Percentiles rank a stretch among this genome's conserved stretches.
Conservation (phyloP, 1,140 invertebrate species). For the Hyles vespertilio region DNA sequence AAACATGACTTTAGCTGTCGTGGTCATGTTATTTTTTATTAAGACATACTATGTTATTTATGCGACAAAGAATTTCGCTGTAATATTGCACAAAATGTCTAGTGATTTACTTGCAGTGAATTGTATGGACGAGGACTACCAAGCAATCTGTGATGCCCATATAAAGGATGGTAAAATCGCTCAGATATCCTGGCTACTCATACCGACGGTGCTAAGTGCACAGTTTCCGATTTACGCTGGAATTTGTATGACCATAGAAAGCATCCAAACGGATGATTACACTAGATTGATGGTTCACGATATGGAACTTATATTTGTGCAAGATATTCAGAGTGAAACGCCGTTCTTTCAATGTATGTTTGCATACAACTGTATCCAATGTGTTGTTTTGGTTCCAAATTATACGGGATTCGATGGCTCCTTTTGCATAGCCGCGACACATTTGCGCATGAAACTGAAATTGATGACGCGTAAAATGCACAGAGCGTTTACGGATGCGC, state of each 20-base stretch:
- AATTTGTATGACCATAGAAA: constrained; percentile 34
- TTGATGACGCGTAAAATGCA: constrained; percentile 41
- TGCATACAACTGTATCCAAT: constrained; percentile 40
- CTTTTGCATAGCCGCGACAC: constrained; percentile 51
- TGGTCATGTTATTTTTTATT: constrained; percentile 43
- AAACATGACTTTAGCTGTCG: constrained; percentile 41
- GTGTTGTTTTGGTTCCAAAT: constrained; percentile 34
- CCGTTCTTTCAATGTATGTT: constrained; percentile 52
- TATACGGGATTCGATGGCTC: constrained; percentile 54
- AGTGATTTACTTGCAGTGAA: constrained; percentile 46
- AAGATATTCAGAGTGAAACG: constrained; percentile 48
- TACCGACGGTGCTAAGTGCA: constrained; percentile 38
- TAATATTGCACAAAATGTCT: constrained; percentile 40
- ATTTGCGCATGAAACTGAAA: constrained; percentile 50
- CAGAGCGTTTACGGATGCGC: constrained; percentile 37
- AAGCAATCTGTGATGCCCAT: constrained; percentile 39
- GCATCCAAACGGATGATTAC: constrained; percentile 31
- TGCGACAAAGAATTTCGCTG: constrained; percentile 37
- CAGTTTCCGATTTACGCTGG: constrained; percentile 48
- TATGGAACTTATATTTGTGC: constrained; percentile 44
- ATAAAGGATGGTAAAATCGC: constrained; percentile 45
- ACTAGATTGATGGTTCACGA: constrained; percentile 52
- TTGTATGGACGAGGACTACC: constrained; percentile 39
- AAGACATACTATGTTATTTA: constrained; percentile 42
- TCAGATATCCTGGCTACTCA: constrained; percentile 43